Evolutionary conservation across 2,797 vertebrate genomes (phyloP).

Genomic region (Octomys mimax): DNA sequence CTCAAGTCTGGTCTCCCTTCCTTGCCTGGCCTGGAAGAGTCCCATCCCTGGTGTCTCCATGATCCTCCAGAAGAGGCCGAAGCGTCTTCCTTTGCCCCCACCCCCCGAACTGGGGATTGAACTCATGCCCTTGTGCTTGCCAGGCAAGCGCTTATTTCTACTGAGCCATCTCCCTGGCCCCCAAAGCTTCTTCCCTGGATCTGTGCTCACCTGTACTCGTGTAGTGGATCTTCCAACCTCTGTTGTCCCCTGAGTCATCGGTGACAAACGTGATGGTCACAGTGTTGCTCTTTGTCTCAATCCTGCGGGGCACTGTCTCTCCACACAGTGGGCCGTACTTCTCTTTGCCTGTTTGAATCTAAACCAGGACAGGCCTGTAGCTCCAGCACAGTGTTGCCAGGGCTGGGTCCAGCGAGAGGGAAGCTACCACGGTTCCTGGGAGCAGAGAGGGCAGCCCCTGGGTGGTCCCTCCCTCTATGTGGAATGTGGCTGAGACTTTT

Average conservation of each 20-base stretch:
- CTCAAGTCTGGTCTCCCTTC: background rate
- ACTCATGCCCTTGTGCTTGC: no score
- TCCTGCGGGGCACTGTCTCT: conserved; percentile 85
- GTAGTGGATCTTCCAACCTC: conserved; percentile 93
- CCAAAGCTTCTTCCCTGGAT: background rate
- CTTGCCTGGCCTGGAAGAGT: background rate
- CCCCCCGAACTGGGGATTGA: no score
- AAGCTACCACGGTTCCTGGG: background rate
- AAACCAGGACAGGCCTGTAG: background rate
- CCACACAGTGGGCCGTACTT: conserved; percentile 92
- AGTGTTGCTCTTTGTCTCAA: conserved; percentile 90
- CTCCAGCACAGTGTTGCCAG: background rate
- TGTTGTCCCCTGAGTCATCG: conserved; percentile 90
- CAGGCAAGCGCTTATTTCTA: no score
- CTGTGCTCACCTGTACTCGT: conserved; percentile 84
- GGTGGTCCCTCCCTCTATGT: background rate
- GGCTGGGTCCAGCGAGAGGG: background rate
- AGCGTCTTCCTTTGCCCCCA: background rate
- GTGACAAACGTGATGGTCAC: conserved; percentile 90
- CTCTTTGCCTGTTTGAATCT: conserved; percentile 90
- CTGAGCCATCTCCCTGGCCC: no score
- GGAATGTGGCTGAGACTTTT: background rate
- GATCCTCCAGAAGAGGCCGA: no score
- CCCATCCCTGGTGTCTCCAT: accelerated
- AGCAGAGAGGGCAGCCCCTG: background rate